These are phyloP conservation scores for Microctonus brassicae DNA, from an alignment of 2,888 invertebrate genomes.

Conservation along the genomic window DNA sequence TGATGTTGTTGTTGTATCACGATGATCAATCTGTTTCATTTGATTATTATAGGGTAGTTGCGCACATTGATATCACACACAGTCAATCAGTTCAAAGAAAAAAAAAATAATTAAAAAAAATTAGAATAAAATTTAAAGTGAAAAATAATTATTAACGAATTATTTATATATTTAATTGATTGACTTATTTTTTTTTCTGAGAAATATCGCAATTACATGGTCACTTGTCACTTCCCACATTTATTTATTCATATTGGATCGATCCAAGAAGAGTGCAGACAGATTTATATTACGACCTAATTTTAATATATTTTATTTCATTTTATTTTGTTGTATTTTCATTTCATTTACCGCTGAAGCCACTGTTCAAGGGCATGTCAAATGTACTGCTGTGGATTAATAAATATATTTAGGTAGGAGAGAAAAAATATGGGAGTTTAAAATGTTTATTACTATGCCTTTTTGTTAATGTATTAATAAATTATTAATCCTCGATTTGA, in stretches of 20 bases:
- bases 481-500: not conserved
- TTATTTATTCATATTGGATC: slow-evolving; percentile 54
- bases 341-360: not conserved
- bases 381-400: not conserved
- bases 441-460: not conserved
- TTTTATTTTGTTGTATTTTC: no score
- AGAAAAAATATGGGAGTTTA: not conserved
- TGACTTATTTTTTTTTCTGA: slow-evolving; percentile 36
- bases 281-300: slow-evolving; percentile 12
- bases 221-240: slow-evolving; percentile 59
- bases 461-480: not conserved
- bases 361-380: not conserved
- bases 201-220: slow-evolving; percentile 63
- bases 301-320: not conserved
- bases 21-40: slow-evolving; percentile 57
- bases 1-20: slow-evolving; percentile 56
- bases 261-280: slow-evolving; percentile 49
- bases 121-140: not conserved
- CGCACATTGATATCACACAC: slow-evolving; percentile 48
- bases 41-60: slow-evolving; percentile 46
- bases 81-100: slow-evolving; percentile 54
- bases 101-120: not conserved
- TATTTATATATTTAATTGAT: slow-evolving; percentile 5
- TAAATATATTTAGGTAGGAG: not conserved
- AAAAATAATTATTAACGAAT: not conserved